Base-by-base conservation (phyloP, 2,113 vertebrate species). In the Cyphomyrus plagiostoma region DNA sequence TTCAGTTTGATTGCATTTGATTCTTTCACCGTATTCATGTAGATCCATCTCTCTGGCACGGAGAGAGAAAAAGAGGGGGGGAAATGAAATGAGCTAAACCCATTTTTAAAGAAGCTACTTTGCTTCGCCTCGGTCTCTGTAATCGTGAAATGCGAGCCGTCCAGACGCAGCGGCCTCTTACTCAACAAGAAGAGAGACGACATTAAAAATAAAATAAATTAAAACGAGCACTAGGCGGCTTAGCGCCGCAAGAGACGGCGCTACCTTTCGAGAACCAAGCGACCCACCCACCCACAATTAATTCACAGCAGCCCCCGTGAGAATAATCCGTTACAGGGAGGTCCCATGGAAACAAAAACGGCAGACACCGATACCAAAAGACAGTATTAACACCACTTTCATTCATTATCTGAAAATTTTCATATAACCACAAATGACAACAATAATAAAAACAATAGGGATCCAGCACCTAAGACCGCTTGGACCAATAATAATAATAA, bases 1-100 rank as follows among this genome's bases (percentile, higher is more conserved):
- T 96, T 95, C 96, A 96, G 96, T 96, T 96, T 96, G 95, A 96
- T 95, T 96, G 96, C 95, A 96, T 96, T 95, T 94, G 91, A 93
- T 93, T 92, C 53, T 66, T 90, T 90, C 94, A 91, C 93, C 86
- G 89, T 92, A 77, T 92, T 91, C 90, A 89, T 91, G 82, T 48
- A 89, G 53, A 66, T 90, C 87, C 45, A 87, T 89, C 88, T 11
- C 80, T 89, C 90, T 92, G 89, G 91, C 90, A 91, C 93, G 94
- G 92, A 93, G 93, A 93, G 90, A 52, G 50, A 91, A 10, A 70
- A 30, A 30, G 10, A 70, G 62, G 23, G 35, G 30, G 0, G 0
- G 91, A 89, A 91, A 90, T 74, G 19, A 52, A 70, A 45, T 80
- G 85, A 50, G 46, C 66, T 77, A 70, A 70, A 90, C 89, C 56